Evolutionary conservation across 2,888 invertebrate genomes (phyloP).

Genomic region (Cacoxenus indagator): DNA sequence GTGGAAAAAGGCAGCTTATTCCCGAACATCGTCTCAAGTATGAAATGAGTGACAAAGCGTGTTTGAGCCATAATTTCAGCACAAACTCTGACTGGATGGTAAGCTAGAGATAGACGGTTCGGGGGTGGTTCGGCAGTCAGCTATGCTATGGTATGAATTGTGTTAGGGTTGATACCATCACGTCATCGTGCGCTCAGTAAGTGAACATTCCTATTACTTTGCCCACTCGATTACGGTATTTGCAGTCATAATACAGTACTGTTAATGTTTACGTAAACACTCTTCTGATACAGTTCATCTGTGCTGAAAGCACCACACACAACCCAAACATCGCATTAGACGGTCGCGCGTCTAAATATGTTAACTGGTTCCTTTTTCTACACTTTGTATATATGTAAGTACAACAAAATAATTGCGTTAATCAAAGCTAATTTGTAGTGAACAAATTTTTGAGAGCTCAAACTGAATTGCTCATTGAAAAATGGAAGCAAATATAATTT

Average conservation of each 20-base stretch:
- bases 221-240: conserved; percentile 25
- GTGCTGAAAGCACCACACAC: no score
- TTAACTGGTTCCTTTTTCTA: no score
- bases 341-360: no score
- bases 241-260: conserved; percentile 55
- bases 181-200: not conserved
- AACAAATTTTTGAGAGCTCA: not conserved
- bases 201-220: not conserved
- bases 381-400: no score
- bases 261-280: conserved; percentile 57
- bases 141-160: not conserved
- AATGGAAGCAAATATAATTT: not conserved
- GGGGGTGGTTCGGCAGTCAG: not conserved
- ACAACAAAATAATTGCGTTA: not conserved
- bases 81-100: not conserved
- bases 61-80: not conserved
- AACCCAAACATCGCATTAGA: no score
- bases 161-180: not conserved
- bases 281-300: conserved; percentile 46
- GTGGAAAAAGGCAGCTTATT: conserved; percentile 9
- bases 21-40: conserved; percentile 9
- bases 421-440: not conserved
- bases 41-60: conserved; percentile 11
- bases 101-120: not conserved
- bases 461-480: not conserved